A percentile compares a stretch with the other conserved stretches of the same genome.
Evolutionary conservation across 2,888 invertebrate species (phyloP).

Genomic region (Polydrusus pterygomalis): DNA sequence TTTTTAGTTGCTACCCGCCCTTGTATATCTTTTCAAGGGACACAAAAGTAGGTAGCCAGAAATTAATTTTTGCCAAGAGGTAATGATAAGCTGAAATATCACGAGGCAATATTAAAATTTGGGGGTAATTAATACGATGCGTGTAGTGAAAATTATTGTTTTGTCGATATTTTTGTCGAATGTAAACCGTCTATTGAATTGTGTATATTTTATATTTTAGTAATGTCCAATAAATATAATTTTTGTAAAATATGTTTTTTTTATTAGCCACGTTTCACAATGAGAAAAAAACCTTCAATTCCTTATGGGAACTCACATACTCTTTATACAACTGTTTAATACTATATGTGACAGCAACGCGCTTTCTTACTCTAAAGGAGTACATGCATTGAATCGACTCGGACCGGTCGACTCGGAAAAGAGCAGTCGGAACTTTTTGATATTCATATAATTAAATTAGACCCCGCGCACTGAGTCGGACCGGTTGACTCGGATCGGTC

Average conservation of each 20-base stretch:
- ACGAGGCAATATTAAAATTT: not conserved
- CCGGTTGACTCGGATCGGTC: no score
- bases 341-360: no score
- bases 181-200: constrained; percentile 19
- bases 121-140: constrained; percentile 9
- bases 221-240: constrained; percentile 13
- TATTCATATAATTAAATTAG: no score
- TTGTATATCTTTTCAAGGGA: not conserved
- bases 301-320: no score
- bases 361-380: no score
- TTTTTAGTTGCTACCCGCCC: constrained; percentile 20
- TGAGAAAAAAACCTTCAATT: no score
- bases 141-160: not conserved
- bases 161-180: constrained; percentile 10
- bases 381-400: no score
- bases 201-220: constrained; percentile 27
- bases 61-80: not conserved
- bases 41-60: constrained; percentile 20
- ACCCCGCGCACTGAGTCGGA: no score
- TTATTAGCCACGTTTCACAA: not conserved
- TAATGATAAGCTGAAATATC: not conserved
- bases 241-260: constrained; percentile 9
- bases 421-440: no score
- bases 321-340: no score
- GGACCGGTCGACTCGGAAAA: no score